Conservation (phyloP, 2,113 vertebrate genomes). For the Archilochus colubris region DNA sequence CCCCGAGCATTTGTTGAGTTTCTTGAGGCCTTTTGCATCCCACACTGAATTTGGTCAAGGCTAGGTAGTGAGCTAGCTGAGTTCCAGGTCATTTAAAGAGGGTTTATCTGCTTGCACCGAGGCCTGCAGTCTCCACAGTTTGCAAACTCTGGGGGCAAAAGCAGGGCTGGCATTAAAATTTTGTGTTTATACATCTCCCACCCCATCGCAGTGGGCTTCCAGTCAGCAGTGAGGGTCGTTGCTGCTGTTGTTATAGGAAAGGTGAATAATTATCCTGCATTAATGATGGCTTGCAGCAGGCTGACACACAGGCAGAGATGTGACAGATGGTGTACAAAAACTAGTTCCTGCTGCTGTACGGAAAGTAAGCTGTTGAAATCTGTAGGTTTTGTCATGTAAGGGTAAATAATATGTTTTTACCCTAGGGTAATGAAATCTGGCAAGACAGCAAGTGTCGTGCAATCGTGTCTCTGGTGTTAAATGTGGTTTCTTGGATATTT, state of each 20-base stretch:
- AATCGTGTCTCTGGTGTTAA: background rate
- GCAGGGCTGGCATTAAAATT: background rate
- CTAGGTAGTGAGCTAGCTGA: background rate
- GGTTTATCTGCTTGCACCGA: rapidly evolving
- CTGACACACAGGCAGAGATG: background rate
- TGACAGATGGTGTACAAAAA: background rate
- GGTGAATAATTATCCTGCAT: background rate
- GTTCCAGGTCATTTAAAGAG: background rate
- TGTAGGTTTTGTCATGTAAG: background rate
- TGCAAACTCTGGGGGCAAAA: background rate
- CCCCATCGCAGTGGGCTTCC: background rate
- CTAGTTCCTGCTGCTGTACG: background rate
- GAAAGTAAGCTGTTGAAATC: background rate
- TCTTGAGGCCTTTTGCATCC: background rate
- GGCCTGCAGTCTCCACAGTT: background rate
- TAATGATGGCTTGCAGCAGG: background rate
- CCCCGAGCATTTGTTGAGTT: rapidly evolving
- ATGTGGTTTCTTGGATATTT: background rate
- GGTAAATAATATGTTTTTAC: background rate
- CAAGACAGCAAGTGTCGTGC: background rate
- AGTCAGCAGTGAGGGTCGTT: background rate
- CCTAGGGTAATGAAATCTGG: background rate
- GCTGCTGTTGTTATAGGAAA: background rate
- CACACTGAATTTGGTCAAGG: background rate
- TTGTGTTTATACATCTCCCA: background rate